Percentiles rank a stretch among this genome's conserved stretches.
Evolutionary conservation across 1,140 invertebrate species (phyloP).

Genomic region (Bicyclus anynana): DNA sequence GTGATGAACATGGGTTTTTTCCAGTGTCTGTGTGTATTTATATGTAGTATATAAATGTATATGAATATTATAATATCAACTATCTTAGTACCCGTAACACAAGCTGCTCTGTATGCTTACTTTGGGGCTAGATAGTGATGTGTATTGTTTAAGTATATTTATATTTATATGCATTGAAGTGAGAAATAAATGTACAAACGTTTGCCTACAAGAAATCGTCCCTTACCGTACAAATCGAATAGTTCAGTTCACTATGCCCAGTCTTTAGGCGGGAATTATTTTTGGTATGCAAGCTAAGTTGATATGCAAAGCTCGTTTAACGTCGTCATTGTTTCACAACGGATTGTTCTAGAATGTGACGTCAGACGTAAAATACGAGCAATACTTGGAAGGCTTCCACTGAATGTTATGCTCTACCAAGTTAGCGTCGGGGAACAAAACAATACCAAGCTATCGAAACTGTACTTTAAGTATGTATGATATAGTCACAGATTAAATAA

Average conservation of each 20-base stretch:
- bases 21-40: too few species aligned
- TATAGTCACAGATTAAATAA: too few species aligned
- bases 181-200: too few species aligned
- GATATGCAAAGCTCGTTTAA: slow-evolving; percentile 39
- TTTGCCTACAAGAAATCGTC: not conserved
- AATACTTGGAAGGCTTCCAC: slow-evolving; percentile 8
- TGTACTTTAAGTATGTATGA: not conserved
- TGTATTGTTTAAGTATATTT: too few species aligned
- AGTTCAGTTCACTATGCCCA: slow-evolving; percentile 17
- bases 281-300: slow-evolving; percentile 39
- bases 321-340: slow-evolving; percentile 40
- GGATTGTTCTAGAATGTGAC: slow-evolving; percentile 43
- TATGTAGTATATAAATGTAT: too few species aligned
- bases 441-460: not conserved
- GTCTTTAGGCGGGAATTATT: slow-evolving; percentile 24
- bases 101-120: too few species aligned
- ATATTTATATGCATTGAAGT: too few species aligned
- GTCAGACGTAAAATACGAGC: slow-evolving; percentile 28
- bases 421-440: not conserved
- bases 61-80: too few species aligned
- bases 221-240: not conserved
- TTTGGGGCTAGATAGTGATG: too few species aligned
- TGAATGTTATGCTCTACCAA: not conserved
- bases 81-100: too few species aligned
- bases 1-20: too few species aligned